Base-by-base conservation (phyloP, 2,888 invertebrate species). In the Fragum fragum region DNA sequence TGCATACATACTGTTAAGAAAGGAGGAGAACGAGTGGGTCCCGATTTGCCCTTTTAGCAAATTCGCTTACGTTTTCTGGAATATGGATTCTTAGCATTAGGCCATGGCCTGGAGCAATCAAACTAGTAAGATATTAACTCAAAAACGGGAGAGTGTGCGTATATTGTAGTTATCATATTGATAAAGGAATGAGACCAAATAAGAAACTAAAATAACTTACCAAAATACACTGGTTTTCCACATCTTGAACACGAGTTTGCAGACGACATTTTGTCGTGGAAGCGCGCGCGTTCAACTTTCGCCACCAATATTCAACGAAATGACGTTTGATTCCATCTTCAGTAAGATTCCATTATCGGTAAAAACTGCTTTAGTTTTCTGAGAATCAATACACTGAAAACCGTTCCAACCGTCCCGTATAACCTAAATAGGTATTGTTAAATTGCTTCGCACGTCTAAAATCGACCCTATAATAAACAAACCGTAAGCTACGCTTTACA, bases 201-300 rank as follows among this genome's bases (percentile, higher is more conserved):
- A 14, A 47, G 5, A 14, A 36, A 47, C 3, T 18, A 14, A 47
- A 47, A n/a, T 47, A 21, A 87, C 91, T 88, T 87, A 92, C 92
- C 92, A 83, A 90, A 90, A 87, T 91, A 92, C 6, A 92, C 92
- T 36, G 91, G 90, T 83, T 90, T 91, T 71, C 89, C 90, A 78
- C 92, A 92, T 66, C 87, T 88, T n/a, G 88, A 88, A 85, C 92
- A 92, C 11, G 59, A 42, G 36, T 66, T 42, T 21, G 42, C 66
- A 42, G 78, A 55, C 39, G 57, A 59, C 72, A 72, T 72, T 57
- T 39, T 57, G 36, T 29, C 21, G 16, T 23, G n/a, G 32, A 36
- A 36, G 28, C 18, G n/a, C 63, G 28, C 36, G 28, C 36, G n/a
- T 7, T 36, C 0, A 5, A 61, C 61, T 26, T 23, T 23, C 61